Base-by-base conservation (phyloP, 2,888 invertebrate species). In the Nudaria mundana region DNA sequence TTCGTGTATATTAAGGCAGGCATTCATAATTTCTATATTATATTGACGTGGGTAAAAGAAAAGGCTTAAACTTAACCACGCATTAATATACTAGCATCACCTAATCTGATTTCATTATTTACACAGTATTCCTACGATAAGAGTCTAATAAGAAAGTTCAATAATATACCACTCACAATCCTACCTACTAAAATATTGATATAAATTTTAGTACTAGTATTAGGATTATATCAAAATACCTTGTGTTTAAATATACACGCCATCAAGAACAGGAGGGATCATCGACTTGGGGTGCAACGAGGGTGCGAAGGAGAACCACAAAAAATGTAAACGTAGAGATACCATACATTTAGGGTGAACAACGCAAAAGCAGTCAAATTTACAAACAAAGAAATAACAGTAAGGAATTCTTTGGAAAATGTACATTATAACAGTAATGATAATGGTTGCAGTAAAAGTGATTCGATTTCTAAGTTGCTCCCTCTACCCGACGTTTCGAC, bases 391-490 rank as follows among this genome's bases (percentile, higher is more conserved):
- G 24, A 52, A n/a, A 44, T 35, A 40, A 34, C 29, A 44, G 43
- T 61, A 46, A 41, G 48, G 44, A 61, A 58, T 42, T 45, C 54
- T 60, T 52, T 52, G 52, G 44, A 54, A 48, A 61, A 68, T 58
- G 52, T 52, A 52, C 42, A 60, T 66, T 56, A 68, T 63, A 63
- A 52, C 55, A n/a, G n/a, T 68, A 68, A 69, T 73, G 63, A 68
- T 67, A 71, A 67, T 72, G 60, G 59, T 66, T 69, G 53, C 61
- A 74, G 75, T 77, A 82, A 80, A 80, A 81, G 76, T 76, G 68
- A 72, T 66, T 78, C 74, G 83, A 85, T 85, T 85, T 85, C 85
- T 81, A 85, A 67, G 73, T 76, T 63, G 73, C 84, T 84, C 81
- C 77, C 81, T 81, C 84, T 82, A 83, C 77, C 74, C 76, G 20